Evolutionary conservation across 2,888 invertebrate genomes (phyloP), one percentile per base, ranked within the genome.

Genomic region (Drosophila hamatofila): DNA sequence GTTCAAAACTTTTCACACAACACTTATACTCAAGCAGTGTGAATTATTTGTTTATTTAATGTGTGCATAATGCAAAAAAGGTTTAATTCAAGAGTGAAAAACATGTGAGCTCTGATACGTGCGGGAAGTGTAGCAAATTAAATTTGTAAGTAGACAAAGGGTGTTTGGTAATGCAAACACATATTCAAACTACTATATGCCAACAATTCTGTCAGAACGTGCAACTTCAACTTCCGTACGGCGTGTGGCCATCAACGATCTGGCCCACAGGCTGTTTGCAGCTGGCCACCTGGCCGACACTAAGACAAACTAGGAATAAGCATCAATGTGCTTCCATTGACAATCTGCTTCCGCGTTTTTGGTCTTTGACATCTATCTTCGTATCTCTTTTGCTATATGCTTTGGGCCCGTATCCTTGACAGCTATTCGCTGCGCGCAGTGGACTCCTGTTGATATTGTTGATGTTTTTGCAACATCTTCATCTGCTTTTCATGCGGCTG

Each of bases 261-360:
- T 52, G 37, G 58, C 18, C 51, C 41, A 25, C 6, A 48, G 59
- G 25, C 59, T 67, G 27, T 72, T 62, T 54, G 68, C 68, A 51
- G 30, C 14, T 23, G 35, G 23, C n/a, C 42, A 54, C 27, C 48
- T 60, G 65, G 60, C 37, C 75, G 73, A 80, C 63, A 75, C 68
- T 78, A 80, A 76, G 66, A 72, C 76, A 78, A 83, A 78, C 81
- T 75, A 70, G 71, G 72, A 78, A 72, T 75, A 81, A 75, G 78
- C 80, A 75, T 70, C 76, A 75, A 80, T 78, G 76, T 75, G 68
- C 74, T 74, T 63, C 60, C 83, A 85, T 79, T 79, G 83, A 83
- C 86, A 84, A 85, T 72, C 76, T 83, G 83, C 86, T 86, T 86
- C 88, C 86, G 86, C 77, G 78, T 75, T 75, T 71, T 67, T 70